These are phyloP conservation scores for Eleginops maclovinus DNA, from an alignment of 2,113 vertebrate species.

Conservation along the genomic window DNA sequence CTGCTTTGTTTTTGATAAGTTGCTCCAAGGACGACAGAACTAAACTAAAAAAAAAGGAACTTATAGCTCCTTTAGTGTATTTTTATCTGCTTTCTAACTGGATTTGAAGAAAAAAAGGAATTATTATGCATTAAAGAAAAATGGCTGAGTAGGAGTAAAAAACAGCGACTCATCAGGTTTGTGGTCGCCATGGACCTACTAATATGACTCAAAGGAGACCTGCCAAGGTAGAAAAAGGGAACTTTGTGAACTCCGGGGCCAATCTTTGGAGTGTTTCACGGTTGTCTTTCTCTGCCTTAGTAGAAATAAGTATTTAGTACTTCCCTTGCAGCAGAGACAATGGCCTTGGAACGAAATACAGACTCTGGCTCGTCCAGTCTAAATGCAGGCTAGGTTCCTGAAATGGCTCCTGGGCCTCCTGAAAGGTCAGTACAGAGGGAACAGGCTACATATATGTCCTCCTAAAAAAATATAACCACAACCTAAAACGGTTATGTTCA, in stretches of 20 bases:
- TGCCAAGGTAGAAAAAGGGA: neutral
- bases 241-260: neutral
- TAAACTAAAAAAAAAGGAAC: neutral
- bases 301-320: too few species aligned
- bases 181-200: neutral
- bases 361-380: neutral
- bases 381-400: neutral
- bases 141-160: neutral
- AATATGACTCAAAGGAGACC: constrained; percentile 1
- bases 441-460: neutral
- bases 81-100: neutral
- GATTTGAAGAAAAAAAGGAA: constrained; percentile 2
- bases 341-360: neutral
- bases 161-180: neutral
- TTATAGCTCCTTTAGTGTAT: neutral
- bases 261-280: neutral
- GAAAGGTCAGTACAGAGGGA: neutral
- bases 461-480: neutral
- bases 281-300: neutral
- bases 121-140: neutral
- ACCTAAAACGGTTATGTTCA: neutral
- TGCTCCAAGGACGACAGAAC: neutral
- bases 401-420: neutral
- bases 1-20: neutral
- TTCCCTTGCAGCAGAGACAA: neutral